Conservation (phyloP, 1,140 invertebrate genomes). For the Euborellia annulipes region DNA sequence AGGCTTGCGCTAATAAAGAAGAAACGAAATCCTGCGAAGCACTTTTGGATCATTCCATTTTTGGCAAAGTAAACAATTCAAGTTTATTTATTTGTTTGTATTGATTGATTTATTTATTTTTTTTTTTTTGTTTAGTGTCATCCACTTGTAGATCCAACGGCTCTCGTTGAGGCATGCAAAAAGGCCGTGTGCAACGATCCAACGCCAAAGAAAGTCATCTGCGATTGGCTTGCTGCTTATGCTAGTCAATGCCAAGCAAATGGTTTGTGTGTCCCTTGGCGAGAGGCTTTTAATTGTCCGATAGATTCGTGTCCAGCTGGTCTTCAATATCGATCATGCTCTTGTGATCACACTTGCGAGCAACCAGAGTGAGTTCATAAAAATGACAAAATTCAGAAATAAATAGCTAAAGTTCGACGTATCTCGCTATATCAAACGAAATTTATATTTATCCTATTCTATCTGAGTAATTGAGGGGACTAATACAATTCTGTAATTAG, state of each 20-base stretch:
- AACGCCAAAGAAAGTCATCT: constrained; percentile 35
- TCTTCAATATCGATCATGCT: constrained; percentile 49
- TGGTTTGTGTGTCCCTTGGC: constrained; percentile 57
- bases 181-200: constrained; percentile 41
- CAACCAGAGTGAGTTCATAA: constrained; percentile 23
- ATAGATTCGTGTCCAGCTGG: constrained; percentile 31
- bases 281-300: constrained; percentile 22
- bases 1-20: constrained; percentile 11
- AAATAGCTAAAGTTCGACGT: no score
- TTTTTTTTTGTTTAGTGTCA: constrained; percentile 38
- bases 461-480: no score
- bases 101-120: no score
- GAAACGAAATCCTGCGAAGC: constrained; percentile 45
- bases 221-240: constrained; percentile 50
- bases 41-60: constrained; percentile 40
- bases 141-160: constrained; percentile 45
- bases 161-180: constrained; percentile 49
- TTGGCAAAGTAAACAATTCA: constrained; percentile 36
- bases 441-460: no score
- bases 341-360: constrained; percentile 56
- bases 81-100: no score
- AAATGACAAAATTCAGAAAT: constrained; percentile 13
- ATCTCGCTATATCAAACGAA: no score
- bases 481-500: no score
- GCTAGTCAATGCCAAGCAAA: constrained; percentile 47